Evolutionary conservation across 1,140 invertebrate species (phyloP), one percentile per base, ranked within the genome.

Genomic region (Philopotamus ludificatus): DNA sequence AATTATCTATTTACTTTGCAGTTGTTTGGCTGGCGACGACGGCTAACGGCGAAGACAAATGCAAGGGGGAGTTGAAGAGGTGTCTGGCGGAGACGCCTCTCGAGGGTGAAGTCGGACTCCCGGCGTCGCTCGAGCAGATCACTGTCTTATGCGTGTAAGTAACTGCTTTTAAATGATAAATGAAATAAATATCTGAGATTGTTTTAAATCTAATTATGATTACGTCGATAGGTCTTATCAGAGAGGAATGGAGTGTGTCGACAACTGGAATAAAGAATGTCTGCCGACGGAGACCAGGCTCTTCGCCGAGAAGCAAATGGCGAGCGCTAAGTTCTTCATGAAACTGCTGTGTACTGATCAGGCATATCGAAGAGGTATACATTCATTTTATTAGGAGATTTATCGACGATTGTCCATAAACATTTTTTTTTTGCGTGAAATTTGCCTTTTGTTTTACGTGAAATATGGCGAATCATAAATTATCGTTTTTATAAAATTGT

Each of bases 291-390:
- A 66, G 25, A 47, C 26, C 3, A 47, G 60, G n/a, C 9, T 44
- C n/a, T 39, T 41, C 1, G 67, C 63, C 7, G 67, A 70, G 25
- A 66, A 41, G 42, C 44, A 63, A 9, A 66, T 70, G 67, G 67
- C 67, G 20, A 70, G 64, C 26, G 64, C 60, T 16, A 50, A 70
- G 22, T 44, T 70, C 22, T 70, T 70, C 47, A 70, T 70, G 67
- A 59, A 53, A 2, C 23, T 70, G 2, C 59, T 70, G 1, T 70
- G 67, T 22, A 15, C 57, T 3, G 67, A 70, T 21, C 42, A 50
- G 21, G 53, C 63, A 10, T 70, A 66, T 45, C 63, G 57, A 45
- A 66, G 26, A 70, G 67, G 67, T 70, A 58, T 10, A 9, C 23
- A 15, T 18, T 8, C n/a, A 39, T 39, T 39, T n/a, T n/a, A n/a